Evolutionary conservation across 2,888 invertebrate species (phyloP).

Genomic region (Ormyrus pomaceus): DNA sequence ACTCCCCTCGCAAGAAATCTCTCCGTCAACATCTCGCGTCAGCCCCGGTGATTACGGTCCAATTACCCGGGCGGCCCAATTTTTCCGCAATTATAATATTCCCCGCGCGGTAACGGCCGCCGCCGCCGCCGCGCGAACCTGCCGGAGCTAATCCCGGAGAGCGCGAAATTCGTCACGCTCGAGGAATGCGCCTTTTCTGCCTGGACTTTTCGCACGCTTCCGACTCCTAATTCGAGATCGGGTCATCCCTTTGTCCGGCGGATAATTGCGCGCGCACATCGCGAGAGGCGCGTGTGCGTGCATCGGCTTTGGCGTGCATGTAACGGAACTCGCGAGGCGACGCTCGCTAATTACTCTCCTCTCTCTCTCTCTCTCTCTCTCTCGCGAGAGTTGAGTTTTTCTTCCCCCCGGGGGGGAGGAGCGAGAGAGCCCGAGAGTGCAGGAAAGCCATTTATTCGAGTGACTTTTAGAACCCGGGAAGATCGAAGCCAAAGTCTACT

Average conservation of each 20-base stretch:
- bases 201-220: not conserved
- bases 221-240: too few species aligned
- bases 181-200: not conserved
- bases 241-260: too few species aligned
- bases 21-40: too few species aligned
- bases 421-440: not conserved
- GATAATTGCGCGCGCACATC: too few species aligned
- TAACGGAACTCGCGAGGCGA: slow-evolving; percentile 22
- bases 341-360: not conserved
- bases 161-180: slow-evolving; percentile 32
- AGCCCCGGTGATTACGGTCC: too few species aligned
- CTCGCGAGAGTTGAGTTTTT: slow-evolving; percentile 31
- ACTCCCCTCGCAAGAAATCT: too few species aligned
- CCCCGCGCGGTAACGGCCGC: too few species aligned
- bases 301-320: not conserved
- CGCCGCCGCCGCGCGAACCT: too few species aligned
- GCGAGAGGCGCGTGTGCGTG: not conserved
- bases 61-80: too few species aligned
- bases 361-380: slow-evolving; percentile 33
- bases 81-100: too few species aligned
- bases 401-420: not conserved
- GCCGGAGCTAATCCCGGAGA: too few species aligned
- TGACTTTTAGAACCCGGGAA: slow-evolving; percentile 38
- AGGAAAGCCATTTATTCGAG: not conserved
- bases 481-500: not conserved